Evolutionary conservation across 2,113 vertebrate species (phyloP).

Genomic region (Psephotus haematonotus): DNA sequence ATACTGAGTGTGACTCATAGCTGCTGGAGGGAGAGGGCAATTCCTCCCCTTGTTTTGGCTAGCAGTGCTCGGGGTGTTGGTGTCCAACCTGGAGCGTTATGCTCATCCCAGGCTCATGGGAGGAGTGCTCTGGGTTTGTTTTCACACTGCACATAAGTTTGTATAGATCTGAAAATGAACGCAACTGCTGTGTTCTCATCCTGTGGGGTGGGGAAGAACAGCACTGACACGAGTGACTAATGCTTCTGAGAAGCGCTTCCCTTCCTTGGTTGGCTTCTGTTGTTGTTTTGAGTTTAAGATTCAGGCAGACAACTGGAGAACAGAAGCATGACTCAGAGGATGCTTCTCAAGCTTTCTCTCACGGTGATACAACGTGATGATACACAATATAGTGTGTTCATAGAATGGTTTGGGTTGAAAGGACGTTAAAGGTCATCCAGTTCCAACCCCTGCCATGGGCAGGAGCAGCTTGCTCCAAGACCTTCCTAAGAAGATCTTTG

Average conservation of each 20-base stretch:
- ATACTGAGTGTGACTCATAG: background rate
- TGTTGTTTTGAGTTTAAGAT: background rate
- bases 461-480: background rate
- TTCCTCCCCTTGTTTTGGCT: background rate
- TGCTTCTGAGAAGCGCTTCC: background rate
- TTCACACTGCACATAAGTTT: background rate
- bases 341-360: background rate
- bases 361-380: background rate
- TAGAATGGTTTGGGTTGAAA: background rate
- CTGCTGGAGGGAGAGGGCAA: background rate
- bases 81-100: background rate
- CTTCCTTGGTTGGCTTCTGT: background rate
- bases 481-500: background rate
- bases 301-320: background rate
- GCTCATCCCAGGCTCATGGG: background rate
- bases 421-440: rapidly evolving
- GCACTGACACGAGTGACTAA: background rate
- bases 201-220: background rate
- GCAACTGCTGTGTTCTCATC: background rate
- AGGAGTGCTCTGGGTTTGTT: background rate
- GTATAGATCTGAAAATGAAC: background rate
- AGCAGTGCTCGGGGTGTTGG: background rate
- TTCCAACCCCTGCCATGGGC: rapidly evolving
- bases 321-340: background rate
- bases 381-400: background rate